Conservation (phyloP, 1,140 invertebrate species). For the Apis mellifera region DNA sequence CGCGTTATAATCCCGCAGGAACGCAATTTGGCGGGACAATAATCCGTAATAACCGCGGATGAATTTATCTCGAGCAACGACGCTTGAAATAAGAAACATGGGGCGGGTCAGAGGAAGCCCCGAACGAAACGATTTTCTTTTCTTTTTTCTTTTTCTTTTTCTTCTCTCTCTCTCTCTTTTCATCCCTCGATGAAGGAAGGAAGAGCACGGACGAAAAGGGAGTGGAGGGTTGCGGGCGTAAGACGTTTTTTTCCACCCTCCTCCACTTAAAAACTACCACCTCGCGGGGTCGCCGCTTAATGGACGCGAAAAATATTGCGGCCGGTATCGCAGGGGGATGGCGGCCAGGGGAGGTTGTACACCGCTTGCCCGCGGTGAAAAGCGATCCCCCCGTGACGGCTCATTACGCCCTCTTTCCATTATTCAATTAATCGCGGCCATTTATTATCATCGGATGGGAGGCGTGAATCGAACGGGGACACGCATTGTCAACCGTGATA, state of each 20-base stretch:
- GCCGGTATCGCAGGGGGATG: conserved; percentile 11
- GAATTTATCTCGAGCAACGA: conserved; percentile 61
- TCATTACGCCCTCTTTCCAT: conserved; percentile 73
- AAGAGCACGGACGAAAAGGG: not conserved
- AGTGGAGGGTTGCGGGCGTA: conserved; percentile 31
- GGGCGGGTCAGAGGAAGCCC: not conserved
- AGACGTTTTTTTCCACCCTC: conserved; percentile 45
- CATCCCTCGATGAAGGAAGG: not conserved
- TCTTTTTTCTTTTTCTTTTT: too few species aligned
- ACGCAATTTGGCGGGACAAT: conserved; percentile 38
- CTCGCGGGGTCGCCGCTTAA: conserved; percentile 56
- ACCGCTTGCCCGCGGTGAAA: conserved; percentile 62
- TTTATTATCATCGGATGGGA: conserved; percentile 71
- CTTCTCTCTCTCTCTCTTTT: too few species aligned
- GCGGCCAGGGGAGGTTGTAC: conserved; percentile 43
- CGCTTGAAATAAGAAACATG: conserved; percentile 61
- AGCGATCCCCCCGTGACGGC: conserved; percentile 54
- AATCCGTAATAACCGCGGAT: conserved; percentile 48
- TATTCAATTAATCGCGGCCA: conserved; percentile 76
- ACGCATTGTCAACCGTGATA: conserved; percentile 70
- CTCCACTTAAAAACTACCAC: conserved; percentile 60
- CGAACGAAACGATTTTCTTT: conserved; percentile 22
- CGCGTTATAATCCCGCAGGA: not conserved
- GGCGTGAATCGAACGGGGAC: conserved; percentile 68
- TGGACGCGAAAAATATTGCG: conserved; percentile 66